Percentiles rank a stretch among this genome's conserved stretches.
Conservation (phyloP, 1,140 invertebrate species). For the Brachystomella parvula region DNA sequence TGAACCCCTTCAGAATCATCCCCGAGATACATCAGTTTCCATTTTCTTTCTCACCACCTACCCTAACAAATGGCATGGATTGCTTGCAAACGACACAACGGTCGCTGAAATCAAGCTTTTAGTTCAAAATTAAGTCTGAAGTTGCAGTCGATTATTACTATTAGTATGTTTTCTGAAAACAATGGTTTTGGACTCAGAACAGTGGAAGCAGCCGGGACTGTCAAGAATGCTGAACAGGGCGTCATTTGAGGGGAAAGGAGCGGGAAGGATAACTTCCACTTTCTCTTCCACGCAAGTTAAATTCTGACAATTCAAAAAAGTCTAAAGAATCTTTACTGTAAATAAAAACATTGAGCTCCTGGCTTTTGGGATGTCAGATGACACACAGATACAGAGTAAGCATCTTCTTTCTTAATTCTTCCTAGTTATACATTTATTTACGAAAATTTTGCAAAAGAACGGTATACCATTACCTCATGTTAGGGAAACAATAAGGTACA, state of each 20-base stretch:
- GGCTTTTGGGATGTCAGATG: neutral
- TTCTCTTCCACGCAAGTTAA: neutral
- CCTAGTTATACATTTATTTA: neutral
- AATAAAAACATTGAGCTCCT: neutral
- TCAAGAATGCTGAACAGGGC: neutral
- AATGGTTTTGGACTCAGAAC: neutral
- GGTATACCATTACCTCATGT: neutral
- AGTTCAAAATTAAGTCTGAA: too few relatives aligned
- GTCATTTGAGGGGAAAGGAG: neutral
- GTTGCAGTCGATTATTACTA: too few relatives aligned
- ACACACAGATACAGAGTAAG: conserved; percentile 4
- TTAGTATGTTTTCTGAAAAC: too few relatives aligned
- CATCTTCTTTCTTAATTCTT: neutral
- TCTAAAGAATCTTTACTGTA: neutral
- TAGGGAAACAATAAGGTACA: neutral
- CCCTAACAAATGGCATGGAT: too few relatives aligned
- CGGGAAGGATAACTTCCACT: neutral
- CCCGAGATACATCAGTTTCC: too few relatives aligned
- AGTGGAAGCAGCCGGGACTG: neutral
- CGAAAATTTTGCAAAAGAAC: neutral
- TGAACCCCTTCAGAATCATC: too few relatives aligned
- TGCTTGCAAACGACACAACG: too few relatives aligned
- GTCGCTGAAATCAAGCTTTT: too few relatives aligned
- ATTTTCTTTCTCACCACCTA: too few relatives aligned
- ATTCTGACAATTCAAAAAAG: conserved; percentile 9